Percentiles rank a stretch among this genome's conserved stretches.
These are phyloP conservation scores for Phortica magna DNA, from an alignment of 2,888 invertebrate species.

Conservation along the genomic window DNA sequence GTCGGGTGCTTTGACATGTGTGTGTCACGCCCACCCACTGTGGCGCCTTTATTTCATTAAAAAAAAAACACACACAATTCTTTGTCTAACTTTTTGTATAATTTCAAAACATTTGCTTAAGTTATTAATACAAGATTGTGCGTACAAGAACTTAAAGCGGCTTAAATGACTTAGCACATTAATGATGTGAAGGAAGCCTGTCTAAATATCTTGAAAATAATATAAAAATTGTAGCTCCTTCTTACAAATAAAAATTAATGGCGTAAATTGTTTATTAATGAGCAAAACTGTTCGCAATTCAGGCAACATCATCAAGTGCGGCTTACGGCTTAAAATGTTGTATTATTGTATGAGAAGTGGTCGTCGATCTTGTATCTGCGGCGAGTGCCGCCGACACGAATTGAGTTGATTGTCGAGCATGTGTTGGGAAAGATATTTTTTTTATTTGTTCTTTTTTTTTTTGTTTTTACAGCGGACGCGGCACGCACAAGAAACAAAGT, in stretches of 20 bases:
- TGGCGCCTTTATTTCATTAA: neutral
- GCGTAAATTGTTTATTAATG: conserved; percentile 64
- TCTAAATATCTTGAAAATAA: neutral
- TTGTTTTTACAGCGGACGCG: neutral
- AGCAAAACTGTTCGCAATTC: conserved; percentile 10
- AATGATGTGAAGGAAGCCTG: neutral
- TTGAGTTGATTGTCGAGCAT: neutral
- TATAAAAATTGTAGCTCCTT: neutral
- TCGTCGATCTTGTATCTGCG: neutral
- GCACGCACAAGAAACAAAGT: neutral
- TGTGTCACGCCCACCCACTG: neutral
- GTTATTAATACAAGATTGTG: no score
- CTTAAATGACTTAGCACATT: neutral
- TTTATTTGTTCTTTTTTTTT: neutral
- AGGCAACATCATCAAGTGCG: neutral
- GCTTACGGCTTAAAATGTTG: neutral
- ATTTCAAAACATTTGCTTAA: neutral
- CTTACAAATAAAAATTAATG: conserved; percentile 35
- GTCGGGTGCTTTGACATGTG: neutral
- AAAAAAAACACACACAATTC: neutral
- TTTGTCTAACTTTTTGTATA: neutral
- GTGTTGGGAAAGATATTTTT: neutral
- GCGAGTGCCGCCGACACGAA: neutral
- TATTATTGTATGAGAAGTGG: neutral
- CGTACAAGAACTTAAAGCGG: neutral